Percentiles rank a stretch among this genome's conserved stretches.
Conservation (phyloP, 2,113 vertebrate species). For the Hymenochirus boettgeri region DNA sequence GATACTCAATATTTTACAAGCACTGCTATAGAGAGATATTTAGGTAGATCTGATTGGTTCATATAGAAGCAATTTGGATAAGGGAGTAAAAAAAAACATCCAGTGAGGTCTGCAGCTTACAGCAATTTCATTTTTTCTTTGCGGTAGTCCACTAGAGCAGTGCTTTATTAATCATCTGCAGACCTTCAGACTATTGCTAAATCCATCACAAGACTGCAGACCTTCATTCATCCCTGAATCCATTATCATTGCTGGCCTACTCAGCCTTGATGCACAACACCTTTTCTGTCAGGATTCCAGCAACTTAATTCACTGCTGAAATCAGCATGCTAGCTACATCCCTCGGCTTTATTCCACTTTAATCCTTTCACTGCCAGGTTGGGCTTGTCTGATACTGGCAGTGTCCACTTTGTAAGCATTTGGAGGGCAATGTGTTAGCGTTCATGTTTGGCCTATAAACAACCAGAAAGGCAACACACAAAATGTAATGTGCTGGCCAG, state of each 20-base stretch:
- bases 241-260: constrained; percentile 35
- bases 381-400: background rate
- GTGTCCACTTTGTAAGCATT: too few relatives aligned
- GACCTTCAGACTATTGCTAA: constrained; percentile 22
- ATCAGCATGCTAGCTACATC: constrained; percentile 28
- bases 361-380: background rate
- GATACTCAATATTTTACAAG: too few relatives aligned
- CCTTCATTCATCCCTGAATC: constrained; percentile 18
- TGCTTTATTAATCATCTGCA: constrained; percentile 26
- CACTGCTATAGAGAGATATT: too few relatives aligned
- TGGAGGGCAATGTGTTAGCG: too few relatives aligned
- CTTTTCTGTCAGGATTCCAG: constrained; percentile 29
- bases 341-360: background rate
- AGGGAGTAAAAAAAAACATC: too few relatives aligned
- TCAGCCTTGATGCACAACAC: constrained; percentile 28
- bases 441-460: too few relatives aligned
- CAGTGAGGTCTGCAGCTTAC: too few relatives aligned
- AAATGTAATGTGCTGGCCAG: too few relatives aligned
- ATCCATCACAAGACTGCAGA: constrained; percentile 11
- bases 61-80: too few relatives aligned
- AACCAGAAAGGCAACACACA: too few relatives aligned
- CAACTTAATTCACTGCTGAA: constrained; percentile 24
- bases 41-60: too few relatives aligned
- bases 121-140: constrained; percentile 8
- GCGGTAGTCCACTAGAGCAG: constrained; percentile 23